Evolutionary conservation across 2,888 invertebrate species (phyloP).

Genomic region (Cheiracanthium punctorium): DNA sequence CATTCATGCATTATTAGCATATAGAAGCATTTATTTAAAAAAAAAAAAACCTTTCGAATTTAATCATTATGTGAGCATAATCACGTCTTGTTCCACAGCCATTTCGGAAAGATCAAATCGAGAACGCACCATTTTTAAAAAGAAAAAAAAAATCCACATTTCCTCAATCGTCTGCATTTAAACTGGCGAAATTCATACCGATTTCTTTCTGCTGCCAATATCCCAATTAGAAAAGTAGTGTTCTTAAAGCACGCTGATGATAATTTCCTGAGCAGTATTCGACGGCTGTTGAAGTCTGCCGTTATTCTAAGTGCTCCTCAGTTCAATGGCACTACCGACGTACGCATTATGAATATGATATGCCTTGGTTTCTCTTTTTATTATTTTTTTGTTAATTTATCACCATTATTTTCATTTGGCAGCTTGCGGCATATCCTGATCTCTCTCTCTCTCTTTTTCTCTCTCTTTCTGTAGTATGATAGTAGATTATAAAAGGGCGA

Average conservation of each 20-base stretch:
- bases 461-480: background rate
- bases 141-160: background rate
- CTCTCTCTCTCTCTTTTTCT: no score
- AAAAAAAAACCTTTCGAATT: no score
- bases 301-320: background rate
- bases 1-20: no score
- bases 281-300: background rate
- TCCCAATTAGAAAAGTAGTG: background rate
- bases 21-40: no score
- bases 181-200: background rate
- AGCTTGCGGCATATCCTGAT: background rate
- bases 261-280: background rate
- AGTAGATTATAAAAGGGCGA: slow-evolving; percentile 10
- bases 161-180: slow-evolving; percentile 1
- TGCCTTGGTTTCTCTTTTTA: background rate
- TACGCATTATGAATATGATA: slow-evolving; percentile 3
- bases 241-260: background rate
- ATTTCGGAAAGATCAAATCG: background rate
- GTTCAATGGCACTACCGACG: background rate
- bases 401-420: background rate
- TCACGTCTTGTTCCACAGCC: background rate
- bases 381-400: slow-evolving; percentile 12
- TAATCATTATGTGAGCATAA: background rate
- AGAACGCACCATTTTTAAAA: no score
- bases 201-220: background rate